These are phyloP conservation scores for Periplaneta americana DNA, from an alignment of 1,140 invertebrate genomes.

Conservation along the genomic window DNA sequence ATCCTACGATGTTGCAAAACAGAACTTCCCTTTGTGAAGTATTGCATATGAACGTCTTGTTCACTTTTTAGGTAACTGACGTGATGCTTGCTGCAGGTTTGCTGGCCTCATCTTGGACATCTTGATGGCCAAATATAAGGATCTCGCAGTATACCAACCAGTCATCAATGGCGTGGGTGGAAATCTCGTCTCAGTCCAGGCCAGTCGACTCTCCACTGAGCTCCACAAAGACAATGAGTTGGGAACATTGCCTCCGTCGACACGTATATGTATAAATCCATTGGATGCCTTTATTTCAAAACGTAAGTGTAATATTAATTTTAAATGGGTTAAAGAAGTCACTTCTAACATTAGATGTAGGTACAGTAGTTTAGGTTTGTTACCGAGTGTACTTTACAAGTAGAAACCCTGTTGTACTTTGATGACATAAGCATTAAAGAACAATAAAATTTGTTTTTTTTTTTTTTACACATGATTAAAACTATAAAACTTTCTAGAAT, in stretches of 20 bases:
- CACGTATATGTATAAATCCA: constrained; percentile 69
- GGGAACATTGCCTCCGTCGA: constrained; percentile 68
- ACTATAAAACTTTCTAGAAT: too few species aligned
- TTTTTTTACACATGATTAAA: too few species aligned
- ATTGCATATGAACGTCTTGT: too few species aligned
- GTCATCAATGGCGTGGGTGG: constrained; percentile 95
- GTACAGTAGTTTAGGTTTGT: too few species aligned
- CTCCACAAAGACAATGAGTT: constrained; percentile 76
- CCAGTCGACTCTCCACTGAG: constrained; percentile 88
- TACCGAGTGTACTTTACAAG: too few species aligned
- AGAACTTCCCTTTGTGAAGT: too few species aligned
- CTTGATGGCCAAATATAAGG: constrained; percentile 58
- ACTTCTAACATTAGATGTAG: too few species aligned
- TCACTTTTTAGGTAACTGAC: background rate
- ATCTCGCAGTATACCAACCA: constrained; percentile 84
- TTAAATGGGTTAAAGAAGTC: too few species aligned
- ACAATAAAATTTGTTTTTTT: too few species aligned
- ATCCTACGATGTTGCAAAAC: too few species aligned
- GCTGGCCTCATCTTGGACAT: constrained; percentile 15
- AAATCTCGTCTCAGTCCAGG: constrained; percentile 94
- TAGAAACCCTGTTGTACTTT: too few species aligned
- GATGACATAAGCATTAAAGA: too few species aligned
- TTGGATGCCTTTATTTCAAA: constrained; percentile 76
- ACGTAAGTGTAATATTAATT: constrained; percentile 57
- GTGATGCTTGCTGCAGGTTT: constrained; percentile 3